Conservation (phyloP, 2,113 vertebrate species). For the Maccullochella peelii region DNA sequence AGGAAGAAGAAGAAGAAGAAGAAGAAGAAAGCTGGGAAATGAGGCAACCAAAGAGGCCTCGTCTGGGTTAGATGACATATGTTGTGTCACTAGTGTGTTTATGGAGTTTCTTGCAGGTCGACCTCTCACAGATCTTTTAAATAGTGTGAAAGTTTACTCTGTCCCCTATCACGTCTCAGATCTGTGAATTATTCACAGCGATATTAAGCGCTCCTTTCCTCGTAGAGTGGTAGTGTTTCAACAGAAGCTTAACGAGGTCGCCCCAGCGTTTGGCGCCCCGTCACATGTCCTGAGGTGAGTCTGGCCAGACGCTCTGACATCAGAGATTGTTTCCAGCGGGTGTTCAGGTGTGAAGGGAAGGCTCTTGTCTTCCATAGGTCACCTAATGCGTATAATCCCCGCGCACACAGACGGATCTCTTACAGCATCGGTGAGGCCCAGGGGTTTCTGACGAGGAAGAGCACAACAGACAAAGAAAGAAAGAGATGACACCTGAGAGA, state of each 20-base stretch:
- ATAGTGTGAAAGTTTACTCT: conserved; percentile 25
- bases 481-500: conserved; percentile 8
- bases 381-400: conserved; percentile 58
- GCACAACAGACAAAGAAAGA: conserved; percentile 4
- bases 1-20: too few species aligned
- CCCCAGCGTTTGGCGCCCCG: not conserved
- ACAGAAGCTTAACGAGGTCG: conserved; percentile 15
- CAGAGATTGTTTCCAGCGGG: conserved; percentile 69
- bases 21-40: conserved; percentile 2
- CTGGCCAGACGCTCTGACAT: conserved; percentile 20
- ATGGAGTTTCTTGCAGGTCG: not conserved
- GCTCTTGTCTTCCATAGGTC: conserved; percentile 51
- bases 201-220: conserved; percentile 50
- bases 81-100: conserved; percentile 3
- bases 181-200: conserved; percentile 64
- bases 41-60: not conserved
- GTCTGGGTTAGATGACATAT: not conserved
- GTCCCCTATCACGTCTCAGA: not conserved
- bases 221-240: conserved; percentile 39
- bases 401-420: conserved; percentile 11
- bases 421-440: conserved; percentile 11
- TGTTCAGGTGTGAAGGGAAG: conserved; percentile 71
- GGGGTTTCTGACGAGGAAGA: conserved; percentile 3
- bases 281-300: conserved; percentile 31
- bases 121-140: not conserved